These are phyloP conservation scores for Paragorgia papillata DNA, from an alignment of 92 coral and sea anemone genomes.

Conservation along the genomic window DNA sequence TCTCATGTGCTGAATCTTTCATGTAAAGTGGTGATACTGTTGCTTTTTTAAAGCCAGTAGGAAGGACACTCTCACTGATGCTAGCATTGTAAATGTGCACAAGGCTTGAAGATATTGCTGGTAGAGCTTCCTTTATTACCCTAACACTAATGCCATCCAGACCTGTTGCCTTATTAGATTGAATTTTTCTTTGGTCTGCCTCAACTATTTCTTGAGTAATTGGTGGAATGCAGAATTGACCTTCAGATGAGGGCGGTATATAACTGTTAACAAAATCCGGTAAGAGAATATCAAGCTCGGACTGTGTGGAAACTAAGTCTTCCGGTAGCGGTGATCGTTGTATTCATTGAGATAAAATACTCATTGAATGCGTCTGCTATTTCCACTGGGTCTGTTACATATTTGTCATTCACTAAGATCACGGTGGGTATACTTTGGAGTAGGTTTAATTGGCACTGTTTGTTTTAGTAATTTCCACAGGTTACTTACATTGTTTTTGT, in stretches of 20 bases:
- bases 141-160: background rate
- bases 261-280: background rate
- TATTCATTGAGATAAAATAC: background rate
- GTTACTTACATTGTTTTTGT: slow-evolving; percentile 46
- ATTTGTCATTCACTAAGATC: too few species aligned
- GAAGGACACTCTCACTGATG: slow-evolving; percentile 28
- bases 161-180: background rate
- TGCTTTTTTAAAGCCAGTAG: slow-evolving; percentile 44
- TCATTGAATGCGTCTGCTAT: background rate
- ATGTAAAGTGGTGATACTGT: slow-evolving; percentile 45
- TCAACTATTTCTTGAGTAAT: background rate
- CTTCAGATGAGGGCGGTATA: background rate
- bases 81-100: slow-evolving; percentile 41
- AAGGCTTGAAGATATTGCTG: slow-evolving; percentile 16
- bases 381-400: too few species aligned
- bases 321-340: background rate
- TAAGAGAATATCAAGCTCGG: background rate
- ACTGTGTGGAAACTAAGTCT: background rate
- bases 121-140: background rate
- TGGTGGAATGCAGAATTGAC: background rate
- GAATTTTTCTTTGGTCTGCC: background rate
- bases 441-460: background rate
- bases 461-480: slow-evolving; percentile 35
- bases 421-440: too few species aligned
- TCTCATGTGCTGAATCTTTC: slow-evolving; percentile 36